These are phyloP conservation scores for Trissolcus brochymenae DNA, from an alignment of 2,888 invertebrate species.

Conservation along the genomic window DNA sequence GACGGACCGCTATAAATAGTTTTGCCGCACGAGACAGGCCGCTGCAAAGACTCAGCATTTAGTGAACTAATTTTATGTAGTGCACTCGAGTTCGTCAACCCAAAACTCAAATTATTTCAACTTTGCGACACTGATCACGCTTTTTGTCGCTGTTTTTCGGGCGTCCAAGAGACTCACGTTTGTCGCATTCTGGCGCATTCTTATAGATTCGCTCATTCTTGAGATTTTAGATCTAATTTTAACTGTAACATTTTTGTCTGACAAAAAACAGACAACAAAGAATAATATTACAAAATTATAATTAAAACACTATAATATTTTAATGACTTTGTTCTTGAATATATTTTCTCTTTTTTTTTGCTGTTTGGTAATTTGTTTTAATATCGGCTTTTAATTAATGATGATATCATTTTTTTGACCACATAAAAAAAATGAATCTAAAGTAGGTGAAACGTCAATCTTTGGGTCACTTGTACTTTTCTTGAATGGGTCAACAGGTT, in stretches of 20 bases:
- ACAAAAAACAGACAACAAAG: not conserved
- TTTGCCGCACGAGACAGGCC: conserved; percentile 64
- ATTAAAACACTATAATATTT: not conserved
- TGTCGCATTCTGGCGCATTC: conserved; percentile 12
- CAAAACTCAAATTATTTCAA: conserved; percentile 55
- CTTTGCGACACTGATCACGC: not conserved
- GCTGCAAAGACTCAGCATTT: conserved; percentile 65
- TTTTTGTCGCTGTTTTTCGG: conserved; percentile 2
- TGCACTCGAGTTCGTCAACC: conserved; percentile 70
- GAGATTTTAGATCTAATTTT: not conserved
- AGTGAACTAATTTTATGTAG: conserved; percentile 71
- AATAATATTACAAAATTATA: not conserved
- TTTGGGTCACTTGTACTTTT: conserved; percentile 26
- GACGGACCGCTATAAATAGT: conserved; percentile 69
- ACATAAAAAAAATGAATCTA: not conserved
- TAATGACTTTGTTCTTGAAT: not conserved
- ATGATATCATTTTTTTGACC: too few species aligned
- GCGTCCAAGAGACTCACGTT: not conserved
- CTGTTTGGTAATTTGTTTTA: too few species aligned
- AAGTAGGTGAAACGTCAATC: conserved; percentile 13
- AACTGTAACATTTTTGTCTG: not conserved
- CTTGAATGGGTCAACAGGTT: conserved; percentile 8
- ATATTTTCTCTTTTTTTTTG: not conserved
- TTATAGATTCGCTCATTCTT: not conserved
- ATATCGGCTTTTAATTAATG: too few species aligned